Conservation (phyloP, 2,113 vertebrate species). For the Pongo pygmaeus region DNA sequence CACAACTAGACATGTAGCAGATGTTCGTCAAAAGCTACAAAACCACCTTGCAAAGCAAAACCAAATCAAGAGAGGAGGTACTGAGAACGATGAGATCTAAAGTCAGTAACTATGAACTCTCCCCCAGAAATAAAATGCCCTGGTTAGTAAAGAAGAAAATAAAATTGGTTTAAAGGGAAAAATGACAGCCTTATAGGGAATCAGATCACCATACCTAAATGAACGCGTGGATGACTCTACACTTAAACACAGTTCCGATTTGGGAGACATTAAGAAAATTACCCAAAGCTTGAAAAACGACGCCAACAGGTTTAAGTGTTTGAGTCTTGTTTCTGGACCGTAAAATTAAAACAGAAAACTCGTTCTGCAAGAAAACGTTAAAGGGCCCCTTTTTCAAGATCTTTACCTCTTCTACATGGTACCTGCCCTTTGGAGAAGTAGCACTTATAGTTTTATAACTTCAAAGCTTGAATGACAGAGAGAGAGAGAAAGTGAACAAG, state of each 20-base stretch:
- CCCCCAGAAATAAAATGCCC: neutral
- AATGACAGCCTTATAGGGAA: neutral
- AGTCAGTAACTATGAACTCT: neutral
- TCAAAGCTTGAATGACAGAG: neutral
- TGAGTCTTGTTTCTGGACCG: neutral
- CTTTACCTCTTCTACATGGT: neutral
- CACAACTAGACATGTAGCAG: neutral
- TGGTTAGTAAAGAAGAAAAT: neutral
- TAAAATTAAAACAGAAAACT: neutral
- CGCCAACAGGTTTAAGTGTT: neutral
- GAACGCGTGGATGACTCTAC: accelerated
- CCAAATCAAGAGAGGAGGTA: neutral
- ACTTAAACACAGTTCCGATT: neutral
- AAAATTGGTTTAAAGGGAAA: neutral
- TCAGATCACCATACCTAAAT: accelerated
- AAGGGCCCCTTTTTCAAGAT: neutral
- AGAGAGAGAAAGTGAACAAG: too few relatives aligned
- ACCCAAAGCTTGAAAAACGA: neutral
- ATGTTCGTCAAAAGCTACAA: neutral
- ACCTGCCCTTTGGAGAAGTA: neutral
- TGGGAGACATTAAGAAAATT: neutral
- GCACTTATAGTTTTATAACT: neutral
- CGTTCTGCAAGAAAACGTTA: neutral
- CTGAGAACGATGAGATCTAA: neutral
- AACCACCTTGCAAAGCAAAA: neutral